Percentiles rank a stretch among this genome's conserved stretches.
These are phyloP conservation scores for Geococcyx californianus DNA, from an alignment of 2,113 vertebrate species.

Conservation along the genomic window DNA sequence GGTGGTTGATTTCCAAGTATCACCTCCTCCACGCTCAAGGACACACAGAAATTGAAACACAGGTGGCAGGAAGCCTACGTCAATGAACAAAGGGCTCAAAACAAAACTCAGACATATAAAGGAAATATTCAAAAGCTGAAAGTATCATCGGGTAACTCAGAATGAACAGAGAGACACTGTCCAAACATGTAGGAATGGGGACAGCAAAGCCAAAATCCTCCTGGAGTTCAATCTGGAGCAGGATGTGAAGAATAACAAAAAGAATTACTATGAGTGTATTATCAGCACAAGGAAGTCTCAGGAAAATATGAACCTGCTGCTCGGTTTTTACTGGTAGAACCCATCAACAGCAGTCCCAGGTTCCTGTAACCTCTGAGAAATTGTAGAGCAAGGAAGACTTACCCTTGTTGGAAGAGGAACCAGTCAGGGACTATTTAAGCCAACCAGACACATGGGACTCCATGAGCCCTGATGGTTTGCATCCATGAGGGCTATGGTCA, in stretches of 20 bases:
- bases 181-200: rapidly evolving
- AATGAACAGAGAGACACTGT: not conserved
- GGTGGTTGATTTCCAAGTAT: not conserved
- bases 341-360: not conserved
- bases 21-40: not conserved
- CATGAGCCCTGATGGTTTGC: not conserved
- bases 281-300: not conserved
- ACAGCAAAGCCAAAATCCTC: not conserved
- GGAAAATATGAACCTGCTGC: not conserved
- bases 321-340: not conserved
- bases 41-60: not conserved
- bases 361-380: not conserved
- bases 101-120: not conserved
- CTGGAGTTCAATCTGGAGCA: not conserved
- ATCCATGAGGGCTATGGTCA: not conserved
- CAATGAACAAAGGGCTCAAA: not conserved
- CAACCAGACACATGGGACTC: not conserved
- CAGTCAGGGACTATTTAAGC: not conserved
- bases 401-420: not conserved
- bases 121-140: not conserved
- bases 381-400: not conserved
- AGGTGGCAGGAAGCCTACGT: not conserved
- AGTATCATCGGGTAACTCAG: not conserved
- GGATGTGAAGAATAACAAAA: not conserved
- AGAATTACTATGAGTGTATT: not conserved